Percentiles rank a stretch among this genome's conserved stretches.
phyloP scores from a whole-genome alignment of 2,797 vertebrate species.

The Phrynocephalus guinanensis region DNA sequence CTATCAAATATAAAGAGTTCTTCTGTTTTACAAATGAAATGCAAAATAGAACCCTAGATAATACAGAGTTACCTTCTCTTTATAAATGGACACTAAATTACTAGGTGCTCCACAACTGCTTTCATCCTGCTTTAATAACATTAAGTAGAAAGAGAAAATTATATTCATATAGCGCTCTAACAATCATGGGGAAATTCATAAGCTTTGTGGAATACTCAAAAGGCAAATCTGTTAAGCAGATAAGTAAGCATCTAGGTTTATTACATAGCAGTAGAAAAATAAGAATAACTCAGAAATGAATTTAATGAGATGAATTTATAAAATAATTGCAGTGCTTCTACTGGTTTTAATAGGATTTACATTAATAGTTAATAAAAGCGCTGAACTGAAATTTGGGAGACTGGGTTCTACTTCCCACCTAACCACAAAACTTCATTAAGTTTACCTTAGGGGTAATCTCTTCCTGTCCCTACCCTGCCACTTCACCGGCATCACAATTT shows the following conservation, averaged over 20 bases:
- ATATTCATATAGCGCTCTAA: not conserved
- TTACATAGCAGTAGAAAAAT: not conserved
- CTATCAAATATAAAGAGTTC: not conserved
- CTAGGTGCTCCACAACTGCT: constrained; percentile 2
- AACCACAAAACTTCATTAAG: not conserved
- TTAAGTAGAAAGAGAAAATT: not conserved
- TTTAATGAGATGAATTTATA: not conserved
- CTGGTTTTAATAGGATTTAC: not conserved
- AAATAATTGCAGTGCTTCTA: not conserved
- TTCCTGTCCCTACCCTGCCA: no score
- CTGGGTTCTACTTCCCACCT: not conserved
- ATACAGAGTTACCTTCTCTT: not conserved
- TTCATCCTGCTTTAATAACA: not conserved
- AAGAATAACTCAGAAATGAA: not conserved
- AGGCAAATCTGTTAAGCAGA: not conserved
- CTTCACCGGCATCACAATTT: no score
- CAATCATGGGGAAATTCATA: not conserved
- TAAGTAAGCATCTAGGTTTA: not conserved
- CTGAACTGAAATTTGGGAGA: not conserved
- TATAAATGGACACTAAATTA: constrained; percentile 27
- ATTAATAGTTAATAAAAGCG: not conserved
- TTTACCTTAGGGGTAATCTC: not conserved
- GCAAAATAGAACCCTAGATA: constrained; percentile 36
- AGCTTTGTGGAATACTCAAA: not conserved
- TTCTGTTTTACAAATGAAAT: not conserved